Conservation (phyloP, 1,140 invertebrate species). For the Parapsyche elsis region DNA sequence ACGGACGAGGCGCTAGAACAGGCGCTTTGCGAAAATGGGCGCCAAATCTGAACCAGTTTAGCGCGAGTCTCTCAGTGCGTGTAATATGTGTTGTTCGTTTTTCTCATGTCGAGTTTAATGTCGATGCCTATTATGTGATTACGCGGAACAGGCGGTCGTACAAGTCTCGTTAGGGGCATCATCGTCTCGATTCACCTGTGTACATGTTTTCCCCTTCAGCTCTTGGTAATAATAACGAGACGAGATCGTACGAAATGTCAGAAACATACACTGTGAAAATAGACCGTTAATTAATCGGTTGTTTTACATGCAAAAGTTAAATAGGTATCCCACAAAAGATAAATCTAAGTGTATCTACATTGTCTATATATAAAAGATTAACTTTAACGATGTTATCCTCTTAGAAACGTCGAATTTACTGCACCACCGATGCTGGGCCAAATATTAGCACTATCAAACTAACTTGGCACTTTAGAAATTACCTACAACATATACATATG, state of each 20-base stretch:
- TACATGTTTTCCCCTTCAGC: slow-evolving; percentile 23
- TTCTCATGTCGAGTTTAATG: slow-evolving; percentile 27
- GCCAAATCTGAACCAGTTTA: not conserved
- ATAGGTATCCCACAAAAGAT: no score
- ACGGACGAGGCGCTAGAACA: not conserved
- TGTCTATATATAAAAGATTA: no score
- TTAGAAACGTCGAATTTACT: no score
- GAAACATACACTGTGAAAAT: no score
- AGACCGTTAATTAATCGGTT: no score
- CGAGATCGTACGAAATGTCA: slow-evolving; percentile 1
- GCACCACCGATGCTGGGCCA: no score
- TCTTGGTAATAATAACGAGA: not conserved
- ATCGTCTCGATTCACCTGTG: slow-evolving; percentile 30
- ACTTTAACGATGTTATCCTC: no score
- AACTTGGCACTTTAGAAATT: no score
- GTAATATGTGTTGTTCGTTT: not conserved
- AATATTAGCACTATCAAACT: no score
- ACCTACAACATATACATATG: no score
- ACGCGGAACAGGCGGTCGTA: slow-evolving; percentile 26
- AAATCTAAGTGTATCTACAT: no score
- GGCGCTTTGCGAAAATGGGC: not conserved
- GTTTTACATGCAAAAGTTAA: no score
- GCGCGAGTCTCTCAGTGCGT: not conserved
- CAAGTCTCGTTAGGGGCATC: slow-evolving; percentile 36
- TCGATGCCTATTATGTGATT: slow-evolving; percentile 42